Conservation (phyloP, 2,113 vertebrate species). For the Erpornis zantholeuca region DNA sequence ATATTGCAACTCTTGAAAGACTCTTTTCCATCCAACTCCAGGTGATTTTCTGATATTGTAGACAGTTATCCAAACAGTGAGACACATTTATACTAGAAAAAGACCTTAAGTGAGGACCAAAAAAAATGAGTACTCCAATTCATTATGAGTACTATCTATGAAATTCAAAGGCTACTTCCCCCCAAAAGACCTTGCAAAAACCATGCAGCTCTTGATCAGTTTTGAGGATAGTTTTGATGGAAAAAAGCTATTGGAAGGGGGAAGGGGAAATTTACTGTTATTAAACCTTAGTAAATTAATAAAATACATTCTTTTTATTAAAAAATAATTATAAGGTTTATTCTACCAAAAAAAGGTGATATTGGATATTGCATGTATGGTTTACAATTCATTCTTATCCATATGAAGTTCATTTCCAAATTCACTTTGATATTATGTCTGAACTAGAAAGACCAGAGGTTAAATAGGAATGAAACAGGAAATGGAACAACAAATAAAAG, state of each 20-base stretch:
- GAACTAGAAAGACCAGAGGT: conserved; percentile 34
- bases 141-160: neutral
- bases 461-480: conserved; percentile 63
- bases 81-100: neutral
- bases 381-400: neutral
- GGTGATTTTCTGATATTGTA: neutral
- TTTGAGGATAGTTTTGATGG: neutral
- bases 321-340: conserved; percentile 3
- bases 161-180: neutral
- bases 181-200: neutral
- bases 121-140: neutral
- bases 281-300: neutral
- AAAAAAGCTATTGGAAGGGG: neutral
- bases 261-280: neutral
- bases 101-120: neutral
- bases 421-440: conserved; percentile 46
- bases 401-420: conserved; percentile 47
- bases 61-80: neutral
- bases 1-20: neutral
- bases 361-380: neutral
- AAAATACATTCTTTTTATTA: neutral
- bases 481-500: conserved; percentile 70
- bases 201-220: neutral
- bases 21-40: neutral
- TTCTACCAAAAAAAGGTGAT: neutral